Base-by-base conservation (phyloP, 2,888 invertebrate species). In the Clivina fossor region DNA sequence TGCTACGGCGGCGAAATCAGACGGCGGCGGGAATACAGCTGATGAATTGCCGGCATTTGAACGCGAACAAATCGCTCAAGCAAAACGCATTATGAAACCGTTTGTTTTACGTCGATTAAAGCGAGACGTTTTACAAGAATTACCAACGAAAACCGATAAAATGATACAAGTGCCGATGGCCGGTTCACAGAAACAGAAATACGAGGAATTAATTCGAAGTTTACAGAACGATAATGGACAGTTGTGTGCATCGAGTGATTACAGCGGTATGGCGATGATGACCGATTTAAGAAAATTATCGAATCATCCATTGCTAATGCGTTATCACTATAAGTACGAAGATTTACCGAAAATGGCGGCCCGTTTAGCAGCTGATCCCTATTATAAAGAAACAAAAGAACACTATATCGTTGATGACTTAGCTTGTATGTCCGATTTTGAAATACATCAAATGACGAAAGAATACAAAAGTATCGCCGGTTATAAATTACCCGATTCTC, bases 61-160 rank as follows among this genome's bases (percentile, higher is more conserved):
- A 70, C 83, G 85, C 68, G 87, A 90, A 54, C 90, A 94, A 72
- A 90, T 98, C 35, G 85, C 85, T 9, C 91, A 95, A 67, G 97
- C 97, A 0, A 96, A 97, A 70, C 80, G 88, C 44, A 96, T 98
- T 62, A 94, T 98, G 90, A 90, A 90, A 71, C 98, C 98, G 0
- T 98, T 98, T 71, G 85, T 97, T 2, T 77, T 98, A 37, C 78
- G 97, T 13, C 78, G 98, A 55, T 76, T 96, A 40, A 97, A 97
- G 73, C 75, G 80, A 16, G 92, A 95, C 64, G 95, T 95, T 0
- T 77, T 93, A 0, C 82, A 84, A 55, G 90, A 93, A 72, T 74
- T 98, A 64, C 97, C 97, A 0, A 74, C 80, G 64, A 98, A 97
- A 75, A 80, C 78, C 2, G 90, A 93, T 60, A 76, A 81, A 44